Percentiles rank a stretch among this genome's conserved stretches.
These are phyloP conservation scores for Spicauda simplicius DNA, from an alignment of 2,888 invertebrate genomes.

Conservation along the genomic window DNA sequence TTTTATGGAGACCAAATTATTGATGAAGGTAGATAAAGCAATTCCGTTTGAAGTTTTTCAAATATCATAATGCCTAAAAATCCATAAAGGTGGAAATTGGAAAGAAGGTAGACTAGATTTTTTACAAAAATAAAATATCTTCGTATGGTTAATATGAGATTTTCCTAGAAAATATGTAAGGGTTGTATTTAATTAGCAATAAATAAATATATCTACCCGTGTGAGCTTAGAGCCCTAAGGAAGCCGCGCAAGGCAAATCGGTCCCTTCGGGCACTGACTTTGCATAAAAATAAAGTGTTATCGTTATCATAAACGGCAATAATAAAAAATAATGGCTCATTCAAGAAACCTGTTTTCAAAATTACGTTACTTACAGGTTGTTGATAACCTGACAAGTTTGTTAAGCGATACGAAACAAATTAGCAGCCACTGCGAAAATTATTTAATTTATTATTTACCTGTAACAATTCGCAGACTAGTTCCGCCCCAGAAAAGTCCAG, in stretches of 20 bases:
- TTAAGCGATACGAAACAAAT: background rate
- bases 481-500: slow-evolving; percentile 50
- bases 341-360: slow-evolving; percentile 30
- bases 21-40: no score
- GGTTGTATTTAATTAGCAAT: no score
- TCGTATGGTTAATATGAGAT: no score
- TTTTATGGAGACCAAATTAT: no score
- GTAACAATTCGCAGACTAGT: slow-evolving; percentile 25
- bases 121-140: no score
- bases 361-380: slow-evolving; percentile 24
- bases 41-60: no score
- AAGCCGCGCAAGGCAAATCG: background rate
- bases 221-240: background rate
- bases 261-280: background rate
- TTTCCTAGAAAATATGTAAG: no score
- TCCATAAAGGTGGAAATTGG: no score
- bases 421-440: background rate
- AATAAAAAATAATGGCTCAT: slow-evolving; percentile 24
- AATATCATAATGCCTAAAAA: no score
- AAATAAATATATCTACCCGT: no score
- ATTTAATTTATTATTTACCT: slow-evolving; percentile 28
- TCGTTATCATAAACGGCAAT: slow-evolving; percentile 21
- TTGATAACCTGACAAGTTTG: slow-evolving; percentile 26
- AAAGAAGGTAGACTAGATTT: no score
- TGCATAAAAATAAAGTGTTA: slow-evolving; percentile 8